phyloP scores from a whole-genome alignment of 2,113 vertebrate genomes.

The Casuarius casuarius region DNA sequence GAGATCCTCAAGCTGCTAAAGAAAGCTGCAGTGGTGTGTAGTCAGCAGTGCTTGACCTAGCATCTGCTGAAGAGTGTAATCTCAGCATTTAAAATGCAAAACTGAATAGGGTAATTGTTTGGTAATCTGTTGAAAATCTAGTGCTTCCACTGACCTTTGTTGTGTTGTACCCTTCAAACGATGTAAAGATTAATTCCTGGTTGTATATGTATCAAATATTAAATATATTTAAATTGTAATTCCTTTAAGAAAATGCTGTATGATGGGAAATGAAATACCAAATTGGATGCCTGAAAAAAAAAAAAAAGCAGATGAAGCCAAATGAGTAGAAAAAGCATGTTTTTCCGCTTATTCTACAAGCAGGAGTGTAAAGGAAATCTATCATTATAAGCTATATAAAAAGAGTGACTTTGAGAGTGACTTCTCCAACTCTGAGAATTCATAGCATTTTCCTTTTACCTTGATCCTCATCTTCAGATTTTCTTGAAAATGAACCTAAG shows the following conservation, averaged over 20 bases:
- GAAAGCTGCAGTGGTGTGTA: neutral
- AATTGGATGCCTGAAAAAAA: conserved; percentile 10
- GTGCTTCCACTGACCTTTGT: neutral
- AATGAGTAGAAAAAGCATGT: conserved; percentile 25
- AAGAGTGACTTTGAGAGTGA: conserved; percentile 14
- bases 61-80: neutral
- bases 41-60: neutral
- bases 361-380: conserved; percentile 32
- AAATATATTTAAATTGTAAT: neutral
- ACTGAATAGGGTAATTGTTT: neutral
- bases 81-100: neutral
- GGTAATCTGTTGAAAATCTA: neutral
- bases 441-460: conserved; percentile 8
- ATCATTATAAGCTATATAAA: neutral
- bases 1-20: neutral
- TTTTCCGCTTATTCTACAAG: conserved; percentile 52
- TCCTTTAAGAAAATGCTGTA: neutral
- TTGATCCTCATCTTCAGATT: conserved; percentile 29
- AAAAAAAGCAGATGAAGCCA: neutral
- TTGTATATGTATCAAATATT: neutral
- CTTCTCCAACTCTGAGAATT: conserved; percentile 39
- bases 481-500: conserved; percentile 37
- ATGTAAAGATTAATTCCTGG: neutral
- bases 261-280: neutral
- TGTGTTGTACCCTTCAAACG: neutral